A percentile compares a stretch with the other conserved stretches of the same genome.
These are phyloP conservation scores for Dasypogon diadema DNA, from an alignment of 2,888 invertebrate genomes.

Conservation along the genomic window DNA sequence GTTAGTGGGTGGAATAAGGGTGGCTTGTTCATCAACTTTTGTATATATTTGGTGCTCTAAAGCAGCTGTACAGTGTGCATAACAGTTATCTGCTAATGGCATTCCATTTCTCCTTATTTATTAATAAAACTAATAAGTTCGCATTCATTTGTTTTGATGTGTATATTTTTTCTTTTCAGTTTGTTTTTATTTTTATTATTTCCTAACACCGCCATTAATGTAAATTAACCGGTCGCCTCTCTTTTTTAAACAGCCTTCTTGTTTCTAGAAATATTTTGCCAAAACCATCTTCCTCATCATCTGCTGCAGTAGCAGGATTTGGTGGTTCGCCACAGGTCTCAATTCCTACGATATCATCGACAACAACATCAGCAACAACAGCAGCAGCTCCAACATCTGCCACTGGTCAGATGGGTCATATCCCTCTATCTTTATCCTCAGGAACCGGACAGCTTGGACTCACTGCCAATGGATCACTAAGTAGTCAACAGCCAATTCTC, in stretches of 20 bases:
- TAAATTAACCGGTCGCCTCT: constrained; percentile 58
- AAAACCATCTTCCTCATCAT: constrained; percentile 61
- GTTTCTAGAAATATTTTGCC: constrained; percentile 68
- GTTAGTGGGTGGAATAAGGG: too few relatives aligned
- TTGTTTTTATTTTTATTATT: constrained; percentile 54
- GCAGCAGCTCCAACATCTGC: constrained; percentile 31
- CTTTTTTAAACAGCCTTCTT: constrained; percentile 61
- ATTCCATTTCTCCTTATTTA: not conserved
- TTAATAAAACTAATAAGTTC: not conserved
- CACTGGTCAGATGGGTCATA: not conserved
- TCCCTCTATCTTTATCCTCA: constrained; percentile 47
- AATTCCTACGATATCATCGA: constrained; percentile 8
- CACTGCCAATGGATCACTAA: constrained; percentile 45
- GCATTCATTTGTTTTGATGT: constrained; percentile 31
- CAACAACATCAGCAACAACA: constrained; percentile 7
- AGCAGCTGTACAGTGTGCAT: too few relatives aligned
- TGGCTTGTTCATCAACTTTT: too few relatives aligned
- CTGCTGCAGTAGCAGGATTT: constrained; percentile 49
- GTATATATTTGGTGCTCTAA: too few relatives aligned
- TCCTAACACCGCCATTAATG: constrained; percentile 60
- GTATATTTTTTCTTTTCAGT: constrained; percentile 34
- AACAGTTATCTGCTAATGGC: too few relatives aligned
- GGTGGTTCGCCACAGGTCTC: constrained; percentile 39
- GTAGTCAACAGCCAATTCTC: constrained; percentile 56
- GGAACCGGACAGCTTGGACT: constrained; percentile 55